These are phyloP conservation scores for Rhabdomys dilectus DNA, from an alignment of 2,113 vertebrate species.

Conservation along the genomic window DNA sequence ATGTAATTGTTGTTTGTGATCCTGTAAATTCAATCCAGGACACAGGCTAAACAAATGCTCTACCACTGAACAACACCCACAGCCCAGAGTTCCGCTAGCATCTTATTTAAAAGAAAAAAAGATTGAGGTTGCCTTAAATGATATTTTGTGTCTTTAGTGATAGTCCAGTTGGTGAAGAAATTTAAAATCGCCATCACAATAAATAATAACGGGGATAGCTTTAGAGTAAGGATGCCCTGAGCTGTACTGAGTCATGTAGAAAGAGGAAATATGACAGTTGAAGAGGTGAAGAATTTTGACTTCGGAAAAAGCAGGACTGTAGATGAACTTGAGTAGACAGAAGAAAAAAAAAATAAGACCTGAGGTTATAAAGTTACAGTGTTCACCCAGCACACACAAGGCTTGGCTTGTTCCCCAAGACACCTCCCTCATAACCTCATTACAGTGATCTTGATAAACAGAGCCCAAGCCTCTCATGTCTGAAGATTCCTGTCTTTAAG, in stretches of 20 bases:
- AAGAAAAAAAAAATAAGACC: not conserved
- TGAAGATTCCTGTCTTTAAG: not conserved
- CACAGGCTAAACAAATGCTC: not conserved
- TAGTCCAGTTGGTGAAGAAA: not conserved
- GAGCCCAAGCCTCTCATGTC: not conserved
- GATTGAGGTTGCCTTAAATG: not conserved
- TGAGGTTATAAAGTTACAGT: not conserved
- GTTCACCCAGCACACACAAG: not conserved
- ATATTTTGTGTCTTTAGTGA: not conserved
- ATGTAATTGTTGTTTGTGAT: not conserved
- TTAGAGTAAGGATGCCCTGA: not conserved
- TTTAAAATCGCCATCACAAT: not conserved
- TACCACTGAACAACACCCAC: too few relatives aligned
- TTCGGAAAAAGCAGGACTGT: not conserved
- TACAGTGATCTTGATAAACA: not conserved
- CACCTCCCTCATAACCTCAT: too few relatives aligned
- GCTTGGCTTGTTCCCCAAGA: not conserved
- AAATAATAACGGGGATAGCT: not conserved
- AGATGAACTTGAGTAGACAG: not conserved
- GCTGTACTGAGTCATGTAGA: not conserved
- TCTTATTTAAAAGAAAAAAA: not conserved
- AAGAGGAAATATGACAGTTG: not conserved
- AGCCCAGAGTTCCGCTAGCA: not conserved
- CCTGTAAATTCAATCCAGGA: not conserved
- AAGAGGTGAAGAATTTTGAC: not conserved